Percentiles rank a stretch among this genome's conserved stretches.
Evolutionary conservation across 2,797 vertebrate genomes (phyloP).

Genomic region (Girardinus metallicus): DNA sequence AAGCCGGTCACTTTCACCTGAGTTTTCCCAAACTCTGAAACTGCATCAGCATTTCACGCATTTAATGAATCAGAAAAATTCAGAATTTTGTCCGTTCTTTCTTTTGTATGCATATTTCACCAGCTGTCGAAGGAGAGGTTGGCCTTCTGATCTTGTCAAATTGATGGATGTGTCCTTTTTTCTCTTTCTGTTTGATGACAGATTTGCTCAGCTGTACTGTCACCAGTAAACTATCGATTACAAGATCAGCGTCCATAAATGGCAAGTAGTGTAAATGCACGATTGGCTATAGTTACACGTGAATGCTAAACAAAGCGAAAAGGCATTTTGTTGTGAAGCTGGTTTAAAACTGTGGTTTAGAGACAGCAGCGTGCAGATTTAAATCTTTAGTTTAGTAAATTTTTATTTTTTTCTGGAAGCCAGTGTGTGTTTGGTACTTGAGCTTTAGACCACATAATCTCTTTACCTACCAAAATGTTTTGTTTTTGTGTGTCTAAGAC

Average conservation of each 20-base stretch:
- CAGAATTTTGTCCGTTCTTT: background rate
- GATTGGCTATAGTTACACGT: conserved; percentile 9
- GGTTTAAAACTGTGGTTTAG: conserved; percentile 20
- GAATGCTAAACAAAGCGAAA: conserved; percentile 1
- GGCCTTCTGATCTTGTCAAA: background rate
- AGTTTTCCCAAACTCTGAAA: background rate
- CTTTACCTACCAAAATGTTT: conserved; percentile 25
- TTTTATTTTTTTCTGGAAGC: conserved; percentile 18
- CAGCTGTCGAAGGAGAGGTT: background rate
- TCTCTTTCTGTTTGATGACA: background rate
- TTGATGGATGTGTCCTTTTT: background rate
- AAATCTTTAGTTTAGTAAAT: background rate
- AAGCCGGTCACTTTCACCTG: background rate
- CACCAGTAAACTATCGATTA: background rate
- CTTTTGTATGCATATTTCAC: background rate
- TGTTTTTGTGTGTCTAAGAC: background rate
- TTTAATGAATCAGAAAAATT: background rate
- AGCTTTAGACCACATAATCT: conserved; percentile 28
- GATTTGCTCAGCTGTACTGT: conserved; percentile 12
- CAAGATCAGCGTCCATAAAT: background rate
- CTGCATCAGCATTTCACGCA: background rate
- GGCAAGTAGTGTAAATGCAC: conserved; percentile 22
- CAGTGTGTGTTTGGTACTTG: conserved; percentile 25
- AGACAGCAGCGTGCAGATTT: background rate
- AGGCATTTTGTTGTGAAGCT: conserved; percentile 24